Evolutionary conservation across 2,888 invertebrate species (phyloP).

Genomic region (Drosophila siamana): DNA sequence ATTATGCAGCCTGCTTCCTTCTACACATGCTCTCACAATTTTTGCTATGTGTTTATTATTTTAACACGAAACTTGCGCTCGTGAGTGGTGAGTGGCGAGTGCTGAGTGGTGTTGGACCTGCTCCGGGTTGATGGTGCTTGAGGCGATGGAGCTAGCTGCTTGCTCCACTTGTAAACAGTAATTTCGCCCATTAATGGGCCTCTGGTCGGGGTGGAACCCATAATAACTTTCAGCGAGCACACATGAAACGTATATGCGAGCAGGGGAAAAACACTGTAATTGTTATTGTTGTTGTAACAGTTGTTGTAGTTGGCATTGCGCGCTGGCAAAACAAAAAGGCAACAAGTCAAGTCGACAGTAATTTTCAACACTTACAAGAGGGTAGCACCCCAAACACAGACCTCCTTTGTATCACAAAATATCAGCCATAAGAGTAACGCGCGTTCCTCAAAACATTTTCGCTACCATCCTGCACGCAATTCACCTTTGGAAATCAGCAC

Average conservation of each 20-base stretch:
- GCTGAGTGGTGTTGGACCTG: not conserved
- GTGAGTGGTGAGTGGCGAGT: constrained; percentile 13
- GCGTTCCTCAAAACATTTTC: constrained; percentile 45
- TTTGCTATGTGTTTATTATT: constrained; percentile 80
- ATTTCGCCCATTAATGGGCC: constrained; percentile 79
- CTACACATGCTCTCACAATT: constrained; percentile 71
- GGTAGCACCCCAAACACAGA: constrained; percentile 48
- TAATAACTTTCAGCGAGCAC: constrained; percentile 71
- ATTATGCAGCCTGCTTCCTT: constrained; percentile 58
- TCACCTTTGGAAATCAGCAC: not conserved
- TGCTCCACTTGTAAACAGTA: constrained; percentile 78
- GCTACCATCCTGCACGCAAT: not conserved
- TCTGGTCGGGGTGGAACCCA: constrained; percentile 42
- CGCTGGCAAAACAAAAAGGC: constrained; percentile 73
- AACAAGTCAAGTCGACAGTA: constrained; percentile 82
- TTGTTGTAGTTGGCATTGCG: constrained; percentile 48
- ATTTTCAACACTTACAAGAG: constrained; percentile 78
- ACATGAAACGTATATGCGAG: constrained; percentile 14
- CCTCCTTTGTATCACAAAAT: constrained; percentile 34
- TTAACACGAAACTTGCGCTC: constrained; percentile 79
- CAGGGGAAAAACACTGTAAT: constrained; percentile 33
- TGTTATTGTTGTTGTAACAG: constrained; percentile 54
- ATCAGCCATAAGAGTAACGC: constrained; percentile 19
- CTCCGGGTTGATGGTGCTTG: constrained; percentile 13
- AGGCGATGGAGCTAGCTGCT: constrained; percentile 27